Conservation (phyloP, 2,797 vertebrate genomes). For the Lemur catta region DNA sequence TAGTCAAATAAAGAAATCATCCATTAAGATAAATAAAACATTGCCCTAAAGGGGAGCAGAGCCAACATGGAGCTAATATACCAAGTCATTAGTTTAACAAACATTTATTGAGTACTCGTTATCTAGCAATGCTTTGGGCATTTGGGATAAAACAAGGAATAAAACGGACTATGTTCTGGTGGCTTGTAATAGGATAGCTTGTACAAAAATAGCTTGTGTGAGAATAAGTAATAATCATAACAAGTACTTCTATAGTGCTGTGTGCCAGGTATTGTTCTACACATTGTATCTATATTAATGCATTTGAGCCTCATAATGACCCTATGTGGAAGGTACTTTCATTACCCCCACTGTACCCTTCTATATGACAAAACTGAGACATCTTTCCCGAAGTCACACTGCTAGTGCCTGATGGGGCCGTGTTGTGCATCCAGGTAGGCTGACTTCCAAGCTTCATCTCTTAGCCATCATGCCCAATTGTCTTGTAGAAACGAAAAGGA, state of each 20-base stretch:
- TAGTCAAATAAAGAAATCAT: background rate
- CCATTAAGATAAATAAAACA: slow-evolving; percentile 25
- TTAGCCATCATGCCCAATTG: too few species aligned
- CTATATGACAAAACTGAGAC: background rate
- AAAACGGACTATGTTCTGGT: background rate
- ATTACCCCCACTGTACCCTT: background rate
- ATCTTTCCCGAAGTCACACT: background rate
- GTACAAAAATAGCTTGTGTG: background rate
- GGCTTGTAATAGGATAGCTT: background rate
- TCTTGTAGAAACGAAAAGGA: background rate
- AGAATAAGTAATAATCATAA: background rate
- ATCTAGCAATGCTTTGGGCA: background rate
- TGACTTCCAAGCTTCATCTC: background rate
- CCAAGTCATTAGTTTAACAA: background rate
- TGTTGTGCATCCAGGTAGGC: background rate
- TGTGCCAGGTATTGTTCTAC: background rate
- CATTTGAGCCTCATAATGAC: background rate
- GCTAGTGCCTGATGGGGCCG: fast-evolving
- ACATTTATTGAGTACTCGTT: background rate
- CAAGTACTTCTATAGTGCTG: background rate
- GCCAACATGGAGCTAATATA: background rate
- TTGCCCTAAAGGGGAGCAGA: background rate
- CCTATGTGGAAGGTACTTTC: background rate
- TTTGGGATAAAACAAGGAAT: background rate
- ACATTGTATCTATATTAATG: background rate